These are phyloP conservation scores for Whitmania pigra DNA, from an alignment of 1,140 invertebrate genomes.

Conservation along the genomic window DNA sequence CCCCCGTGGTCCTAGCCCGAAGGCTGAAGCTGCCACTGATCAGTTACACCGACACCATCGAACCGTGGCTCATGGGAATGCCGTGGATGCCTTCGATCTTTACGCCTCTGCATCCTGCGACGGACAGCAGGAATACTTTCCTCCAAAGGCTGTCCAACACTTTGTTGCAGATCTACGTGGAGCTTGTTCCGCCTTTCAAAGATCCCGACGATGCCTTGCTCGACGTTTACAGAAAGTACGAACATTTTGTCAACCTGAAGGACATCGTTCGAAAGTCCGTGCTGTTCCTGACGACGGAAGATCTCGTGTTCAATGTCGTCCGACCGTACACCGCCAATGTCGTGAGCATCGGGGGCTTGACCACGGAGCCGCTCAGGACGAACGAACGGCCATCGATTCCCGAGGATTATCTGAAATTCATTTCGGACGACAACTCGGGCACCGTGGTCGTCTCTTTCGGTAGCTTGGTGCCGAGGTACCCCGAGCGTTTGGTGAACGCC, in stretches of 20 bases:
- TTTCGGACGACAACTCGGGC: background rate
- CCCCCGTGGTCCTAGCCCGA: background rate
- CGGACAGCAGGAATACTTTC: background rate
- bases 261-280: slow-evolving; percentile 3
- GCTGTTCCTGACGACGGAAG: slow-evolving; percentile 9
- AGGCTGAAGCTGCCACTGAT: background rate
- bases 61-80: background rate
- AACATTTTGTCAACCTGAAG: background rate
- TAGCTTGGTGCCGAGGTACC: background rate
- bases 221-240: slow-evolving; percentile 6
- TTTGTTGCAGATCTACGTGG: too few relatives aligned
- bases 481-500: background rate
- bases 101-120: background rate
- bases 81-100: slow-evolving; percentile 16
- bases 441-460: slow-evolving; percentile 9
- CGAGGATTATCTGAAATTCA: background rate
- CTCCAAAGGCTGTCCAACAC: background rate
- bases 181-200: background rate
- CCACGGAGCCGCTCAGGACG: background rate
- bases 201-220: background rate
- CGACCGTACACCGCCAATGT: background rate
- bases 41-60: slow-evolving; percentile 10
- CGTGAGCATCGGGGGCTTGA: slow-evolving; percentile 10
- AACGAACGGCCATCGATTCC: background rate
- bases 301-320: background rate